A percentile compares a stretch with the other conserved stretches of the same genome.
phyloP scores from a whole-genome alignment of 2,888 invertebrate species.

The Pachymerium ferrugineum region DNA sequence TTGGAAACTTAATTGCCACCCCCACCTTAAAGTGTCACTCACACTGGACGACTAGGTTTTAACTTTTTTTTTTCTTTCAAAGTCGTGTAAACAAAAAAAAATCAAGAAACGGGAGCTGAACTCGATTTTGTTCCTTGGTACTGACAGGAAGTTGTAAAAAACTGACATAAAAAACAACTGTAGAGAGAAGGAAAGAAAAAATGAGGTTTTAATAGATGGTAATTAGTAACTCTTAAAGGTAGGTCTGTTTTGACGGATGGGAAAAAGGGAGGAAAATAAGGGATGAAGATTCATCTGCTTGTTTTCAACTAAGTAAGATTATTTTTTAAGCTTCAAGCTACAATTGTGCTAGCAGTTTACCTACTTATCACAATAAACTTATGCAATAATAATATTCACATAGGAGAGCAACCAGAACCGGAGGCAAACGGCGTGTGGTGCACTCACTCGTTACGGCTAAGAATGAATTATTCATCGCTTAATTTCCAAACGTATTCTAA shows the following conservation, averaged over 20 bases:
- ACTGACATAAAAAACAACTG: neutral
- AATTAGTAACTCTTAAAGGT: neutral
- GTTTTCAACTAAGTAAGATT: neutral
- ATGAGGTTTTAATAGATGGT: neutral
- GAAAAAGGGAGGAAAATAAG: too few relatives aligned
- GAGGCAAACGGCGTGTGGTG: neutral
- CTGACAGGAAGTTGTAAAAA: neutral
- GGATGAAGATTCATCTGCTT: neutral
- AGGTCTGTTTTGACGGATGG: neutral
- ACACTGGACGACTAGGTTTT: too few relatives aligned
- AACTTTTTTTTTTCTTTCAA: too few relatives aligned
- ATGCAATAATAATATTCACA: neutral
- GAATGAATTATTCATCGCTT: neutral
- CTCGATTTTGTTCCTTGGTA: too few relatives aligned
- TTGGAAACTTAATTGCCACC: neutral
- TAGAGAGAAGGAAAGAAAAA: neutral
- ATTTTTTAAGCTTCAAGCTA: neutral
- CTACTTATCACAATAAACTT: neutral
- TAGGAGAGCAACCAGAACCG: neutral
- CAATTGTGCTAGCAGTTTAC: neutral
- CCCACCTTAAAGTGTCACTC: too few relatives aligned
- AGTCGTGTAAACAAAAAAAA: too few relatives aligned
- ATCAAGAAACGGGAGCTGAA: too few relatives aligned
- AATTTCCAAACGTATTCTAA: constrained; percentile 4
- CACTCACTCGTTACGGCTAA: neutral